A percentile compares a stretch with the other conserved stretches of the same genome.
Conservation (phyloP, 2,888 invertebrate species). For the Gonocerus acuteangulatus region DNA sequence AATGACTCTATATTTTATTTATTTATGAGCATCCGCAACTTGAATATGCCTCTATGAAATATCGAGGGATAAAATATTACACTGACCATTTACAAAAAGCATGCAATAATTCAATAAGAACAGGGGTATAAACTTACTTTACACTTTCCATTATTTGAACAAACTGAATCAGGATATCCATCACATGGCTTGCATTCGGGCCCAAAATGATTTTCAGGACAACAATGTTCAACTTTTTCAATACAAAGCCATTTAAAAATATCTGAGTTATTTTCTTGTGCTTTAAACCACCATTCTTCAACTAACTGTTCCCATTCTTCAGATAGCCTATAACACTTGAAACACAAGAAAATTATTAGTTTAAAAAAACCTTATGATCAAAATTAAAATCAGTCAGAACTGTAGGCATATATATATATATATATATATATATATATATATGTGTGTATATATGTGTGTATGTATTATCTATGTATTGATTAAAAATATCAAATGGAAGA, state of each 20-base stretch:
- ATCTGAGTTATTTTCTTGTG: constrained; percentile 53
- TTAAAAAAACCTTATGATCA: neutral
- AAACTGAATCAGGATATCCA: constrained; percentile 64
- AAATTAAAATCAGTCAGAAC: neutral
- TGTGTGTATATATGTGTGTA: too few species aligned
- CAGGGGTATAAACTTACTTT: too few species aligned
- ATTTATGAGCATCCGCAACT: too few species aligned
- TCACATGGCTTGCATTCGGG: constrained; percentile 70
- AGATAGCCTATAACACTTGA: constrained; percentile 73
- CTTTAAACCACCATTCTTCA: constrained; percentile 75
- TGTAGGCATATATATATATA: too few species aligned
- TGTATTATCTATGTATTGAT: too few species aligned
- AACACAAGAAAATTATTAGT: neutral
- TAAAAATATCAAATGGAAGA: too few species aligned
- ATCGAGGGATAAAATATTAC: too few species aligned
- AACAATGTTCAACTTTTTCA: constrained; percentile 64
- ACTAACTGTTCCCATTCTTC: constrained; percentile 73
- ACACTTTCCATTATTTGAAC: constrained; percentile 75
- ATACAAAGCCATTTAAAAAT: constrained; percentile 72
- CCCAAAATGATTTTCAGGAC: constrained; percentile 77
- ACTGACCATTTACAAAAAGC: too few species aligned
- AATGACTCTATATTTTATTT: too few species aligned
- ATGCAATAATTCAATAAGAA: too few species aligned
- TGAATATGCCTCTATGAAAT: too few species aligned
- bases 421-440: too few species aligned